Conservation (phyloP, 2,113 vertebrate species). For the Lepus europaeus region DNA sequence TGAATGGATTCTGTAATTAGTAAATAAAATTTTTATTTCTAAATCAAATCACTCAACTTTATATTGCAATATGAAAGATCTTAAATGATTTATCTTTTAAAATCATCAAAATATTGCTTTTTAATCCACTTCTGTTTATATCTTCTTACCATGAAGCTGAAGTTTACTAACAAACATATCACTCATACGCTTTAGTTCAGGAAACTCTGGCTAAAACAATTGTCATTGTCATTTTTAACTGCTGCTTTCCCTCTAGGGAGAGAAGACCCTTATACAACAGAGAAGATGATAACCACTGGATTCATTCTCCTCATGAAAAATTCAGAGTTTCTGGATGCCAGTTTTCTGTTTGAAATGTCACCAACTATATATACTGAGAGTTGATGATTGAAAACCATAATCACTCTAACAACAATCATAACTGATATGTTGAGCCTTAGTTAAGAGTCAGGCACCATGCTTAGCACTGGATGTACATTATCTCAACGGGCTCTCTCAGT, state of each 20-base stretch:
- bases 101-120: constrained; percentile 42
- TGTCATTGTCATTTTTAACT: not conserved
- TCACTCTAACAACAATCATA: not conserved
- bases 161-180: constrained; percentile 52
- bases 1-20: constrained; percentile 68
- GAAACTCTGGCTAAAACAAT: constrained; percentile 42
- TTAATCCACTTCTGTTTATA: constrained; percentile 44
- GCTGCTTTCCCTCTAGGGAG: not conserved
- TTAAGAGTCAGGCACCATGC: not conserved
- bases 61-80: not conserved
- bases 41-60: not conserved
- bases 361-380: not conserved
- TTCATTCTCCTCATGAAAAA: constrained; percentile 8
- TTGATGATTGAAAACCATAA: constrained; percentile 20
- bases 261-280: not conserved
- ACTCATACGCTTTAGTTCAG: not conserved
- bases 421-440: not conserved
- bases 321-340: not conserved
- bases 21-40: constrained; percentile 66
- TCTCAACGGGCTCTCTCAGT: not conserved
- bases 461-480: not conserved
- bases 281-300: not conserved
- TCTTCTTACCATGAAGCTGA: not conserved
- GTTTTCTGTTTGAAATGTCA: constrained; percentile 40
- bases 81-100: constrained; percentile 43